Evolutionary conservation across 2,113 vertebrate genomes (phyloP).

Genomic region (Cebus imitator): DNA sequence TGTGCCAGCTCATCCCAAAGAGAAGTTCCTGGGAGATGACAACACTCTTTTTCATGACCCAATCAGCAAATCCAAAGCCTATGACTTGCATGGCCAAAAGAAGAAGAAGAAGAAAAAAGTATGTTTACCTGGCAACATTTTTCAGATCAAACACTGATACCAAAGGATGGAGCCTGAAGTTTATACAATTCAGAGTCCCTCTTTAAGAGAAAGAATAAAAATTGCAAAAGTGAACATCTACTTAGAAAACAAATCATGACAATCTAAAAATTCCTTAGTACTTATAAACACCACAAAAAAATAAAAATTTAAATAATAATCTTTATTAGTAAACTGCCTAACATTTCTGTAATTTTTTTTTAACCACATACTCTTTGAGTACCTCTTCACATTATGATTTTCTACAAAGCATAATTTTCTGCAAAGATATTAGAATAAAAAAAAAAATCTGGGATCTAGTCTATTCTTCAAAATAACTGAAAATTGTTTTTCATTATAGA

Average conservation of each 20-base stretch:
- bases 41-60: background rate
- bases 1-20: background rate
- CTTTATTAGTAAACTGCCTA: background rate
- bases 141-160: background rate
- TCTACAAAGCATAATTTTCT: background rate
- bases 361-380: background rate
- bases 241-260: conserved; percentile 22
- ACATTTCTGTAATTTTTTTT: background rate
- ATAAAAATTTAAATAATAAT: background rate
- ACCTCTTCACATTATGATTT: conserved; percentile 30
- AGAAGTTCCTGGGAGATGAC: background rate
- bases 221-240: background rate
- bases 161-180: background rate
- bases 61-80: background rate
- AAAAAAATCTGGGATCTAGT: background rate
- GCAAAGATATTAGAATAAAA: background rate
- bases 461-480: background rate
- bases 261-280: conserved; percentile 22
- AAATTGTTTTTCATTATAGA: background rate
- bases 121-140: background rate
- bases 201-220: background rate
- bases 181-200: background rate
- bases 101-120: background rate
- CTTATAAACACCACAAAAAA: conserved; percentile 11
- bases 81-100: background rate